phyloP scores from a whole-genome alignment of 2,797 vertebrate species.

The Siniperca obscura region DNA sequence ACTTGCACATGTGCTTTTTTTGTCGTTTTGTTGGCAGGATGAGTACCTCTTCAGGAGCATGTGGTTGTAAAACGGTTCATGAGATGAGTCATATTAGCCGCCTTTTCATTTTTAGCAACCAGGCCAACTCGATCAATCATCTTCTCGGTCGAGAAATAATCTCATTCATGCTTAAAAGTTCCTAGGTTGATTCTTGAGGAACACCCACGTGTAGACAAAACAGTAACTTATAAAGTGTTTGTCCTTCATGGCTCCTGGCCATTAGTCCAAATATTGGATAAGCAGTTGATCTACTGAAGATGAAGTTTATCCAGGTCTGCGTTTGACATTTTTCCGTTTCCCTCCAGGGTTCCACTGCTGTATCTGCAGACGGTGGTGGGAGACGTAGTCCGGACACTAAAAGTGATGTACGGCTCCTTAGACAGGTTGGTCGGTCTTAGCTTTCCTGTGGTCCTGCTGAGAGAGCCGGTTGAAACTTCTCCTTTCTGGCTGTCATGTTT shows the following conservation, averaged over 20 bases:
- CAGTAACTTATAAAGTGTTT: neutral
- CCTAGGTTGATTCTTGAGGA: neutral
- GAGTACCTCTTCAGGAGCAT: conserved; percentile 25
- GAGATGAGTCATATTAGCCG: conserved; percentile 42
- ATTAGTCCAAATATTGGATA: conserved; percentile 35
- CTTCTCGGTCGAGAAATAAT: neutral
- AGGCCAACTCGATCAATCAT: conserved; percentile 15
- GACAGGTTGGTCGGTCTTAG: conserved; percentile 85
- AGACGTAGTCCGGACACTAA: conserved; percentile 90
- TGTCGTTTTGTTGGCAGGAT: conserved; percentile 19
- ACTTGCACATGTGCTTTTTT: conserved; percentile 32
- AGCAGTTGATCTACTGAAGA: neutral
- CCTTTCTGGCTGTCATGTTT: neutral
- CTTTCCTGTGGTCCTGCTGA: conserved; percentile 33
- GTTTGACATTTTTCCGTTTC: conserved; percentile 27
- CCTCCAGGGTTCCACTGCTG: conserved; percentile 90
- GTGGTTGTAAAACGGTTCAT: conserved; percentile 33
- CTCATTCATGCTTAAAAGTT: conserved; percentile 4
- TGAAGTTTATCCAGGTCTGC: conserved; percentile 17
- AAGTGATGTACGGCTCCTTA: conserved; percentile 93
- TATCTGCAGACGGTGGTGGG: conserved; percentile 90
- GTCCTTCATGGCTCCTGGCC: neutral
- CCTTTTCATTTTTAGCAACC: conserved; percentile 3
- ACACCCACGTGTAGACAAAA: conserved; percentile 24
- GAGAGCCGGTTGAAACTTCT: conserved; percentile 8